Conservation (phyloP, 2,113 vertebrate species). For the Cyrtonyx montezumae region DNA sequence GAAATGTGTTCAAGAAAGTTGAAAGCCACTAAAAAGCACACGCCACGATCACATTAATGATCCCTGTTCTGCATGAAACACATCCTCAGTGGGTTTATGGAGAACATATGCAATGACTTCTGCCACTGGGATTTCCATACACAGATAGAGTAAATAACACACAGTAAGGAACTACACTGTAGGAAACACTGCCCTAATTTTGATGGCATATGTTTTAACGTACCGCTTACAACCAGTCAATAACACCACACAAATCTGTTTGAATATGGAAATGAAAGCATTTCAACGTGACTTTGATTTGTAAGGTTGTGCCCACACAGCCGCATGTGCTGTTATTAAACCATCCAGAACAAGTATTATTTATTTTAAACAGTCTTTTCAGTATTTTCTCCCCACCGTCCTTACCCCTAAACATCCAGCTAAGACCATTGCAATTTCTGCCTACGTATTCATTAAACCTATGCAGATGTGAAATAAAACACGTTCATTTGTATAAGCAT, state of each 20-base stretch:
- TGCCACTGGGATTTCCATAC: neutral
- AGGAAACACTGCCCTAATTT: slow-evolving; percentile 1
- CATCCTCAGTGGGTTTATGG: neutral
- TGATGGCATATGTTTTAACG: neutral
- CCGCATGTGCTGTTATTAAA: neutral
- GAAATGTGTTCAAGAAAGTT: neutral
- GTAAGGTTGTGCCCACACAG: neutral
- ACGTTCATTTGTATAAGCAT: neutral
- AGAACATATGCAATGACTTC: neutral
- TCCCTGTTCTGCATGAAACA: neutral
- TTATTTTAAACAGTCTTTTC: neutral
- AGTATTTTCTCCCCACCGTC: neutral
- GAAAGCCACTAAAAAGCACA: neutral
- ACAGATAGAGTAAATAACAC: neutral
- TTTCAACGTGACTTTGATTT: neutral
- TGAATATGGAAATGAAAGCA: neutral
- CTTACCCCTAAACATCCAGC: neutral
- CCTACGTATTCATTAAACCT: neutral
- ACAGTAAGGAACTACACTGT: neutral
- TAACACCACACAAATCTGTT: slow-evolving; percentile 5
- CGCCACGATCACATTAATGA: neutral
- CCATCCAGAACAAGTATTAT: neutral
- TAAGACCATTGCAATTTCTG: neutral
- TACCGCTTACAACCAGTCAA: neutral
- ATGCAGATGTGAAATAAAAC: neutral